These are phyloP conservation scores for Lasioglossum figueresi DNA, from an alignment of 2,888 invertebrate genomes.

Conservation along the genomic window DNA sequence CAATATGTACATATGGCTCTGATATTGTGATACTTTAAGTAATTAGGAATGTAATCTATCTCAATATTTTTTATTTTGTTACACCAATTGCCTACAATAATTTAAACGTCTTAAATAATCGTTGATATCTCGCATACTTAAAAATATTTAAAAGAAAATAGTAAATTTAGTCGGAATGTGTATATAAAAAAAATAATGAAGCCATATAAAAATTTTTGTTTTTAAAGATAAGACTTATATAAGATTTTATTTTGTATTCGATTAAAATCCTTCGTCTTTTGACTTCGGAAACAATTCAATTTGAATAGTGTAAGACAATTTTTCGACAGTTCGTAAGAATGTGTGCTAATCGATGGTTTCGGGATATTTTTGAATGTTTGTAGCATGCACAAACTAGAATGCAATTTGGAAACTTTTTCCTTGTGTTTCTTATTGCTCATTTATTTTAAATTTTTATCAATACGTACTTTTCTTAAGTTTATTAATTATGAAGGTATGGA, in stretches of 20 bases:
- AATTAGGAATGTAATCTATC: constrained; percentile 29
- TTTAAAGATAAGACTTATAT: constrained; percentile 1
- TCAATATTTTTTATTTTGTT: constrained; percentile 51
- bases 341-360: background rate
- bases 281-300: background rate
- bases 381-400: constrained; percentile 3
- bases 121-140: constrained; percentile 29
- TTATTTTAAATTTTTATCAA: background rate
- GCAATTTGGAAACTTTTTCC: background rate
- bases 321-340: background rate
- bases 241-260: constrained; percentile 10
- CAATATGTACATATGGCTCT: constrained; percentile 43
- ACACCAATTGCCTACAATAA: constrained; percentile 42
- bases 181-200: constrained; percentile 31
- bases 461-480: background rate
- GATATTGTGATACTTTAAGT: constrained; percentile 47
- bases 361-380: background rate
- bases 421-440: background rate
- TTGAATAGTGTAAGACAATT: background rate
- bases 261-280: background rate
- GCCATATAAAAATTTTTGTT: constrained; percentile 21
- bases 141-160: constrained; percentile 23
- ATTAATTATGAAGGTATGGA: background rate
- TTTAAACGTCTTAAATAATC: constrained; percentile 32
- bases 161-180: constrained; percentile 29